Conservation (phyloP, 2,797 vertebrate genomes). For the Glossophaga mutica region DNA sequence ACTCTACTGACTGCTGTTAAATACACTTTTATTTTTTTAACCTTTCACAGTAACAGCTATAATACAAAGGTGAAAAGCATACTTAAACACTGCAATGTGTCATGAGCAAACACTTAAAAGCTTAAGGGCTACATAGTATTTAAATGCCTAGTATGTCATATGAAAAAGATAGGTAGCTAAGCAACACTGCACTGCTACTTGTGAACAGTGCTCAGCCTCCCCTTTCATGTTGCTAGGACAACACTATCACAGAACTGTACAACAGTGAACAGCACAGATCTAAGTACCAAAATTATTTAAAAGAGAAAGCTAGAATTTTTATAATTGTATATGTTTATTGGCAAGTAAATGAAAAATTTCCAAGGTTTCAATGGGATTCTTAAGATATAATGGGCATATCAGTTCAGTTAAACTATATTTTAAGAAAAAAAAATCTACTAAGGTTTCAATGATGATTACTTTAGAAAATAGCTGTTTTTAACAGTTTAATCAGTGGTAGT, state of each 20-base stretch:
- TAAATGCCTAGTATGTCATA: slow-evolving; percentile 75
- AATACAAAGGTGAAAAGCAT: slow-evolving; percentile 62
- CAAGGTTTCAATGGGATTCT: slow-evolving; percentile 75
- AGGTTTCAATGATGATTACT: slow-evolving; percentile 57
- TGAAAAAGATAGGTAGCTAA: slow-evolving; percentile 80
- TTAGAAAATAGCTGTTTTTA: slow-evolving; percentile 55
- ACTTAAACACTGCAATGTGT: slow-evolving; percentile 19
- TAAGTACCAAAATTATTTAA: slow-evolving; percentile 77
- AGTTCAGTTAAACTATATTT: slow-evolving; percentile 69
- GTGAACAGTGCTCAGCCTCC: slow-evolving; percentile 65
- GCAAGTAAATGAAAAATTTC: slow-evolving; percentile 71
- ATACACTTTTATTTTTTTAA: slow-evolving; percentile 44
- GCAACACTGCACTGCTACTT: slow-evolving; percentile 77
- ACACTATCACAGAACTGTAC: slow-evolving; percentile 75
- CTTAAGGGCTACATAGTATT: slow-evolving; percentile 68
- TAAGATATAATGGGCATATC: slow-evolving; percentile 65
- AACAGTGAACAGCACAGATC: slow-evolving; percentile 73
- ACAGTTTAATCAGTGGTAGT: slow-evolving; percentile 23
- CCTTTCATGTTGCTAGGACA: slow-evolving; percentile 61
- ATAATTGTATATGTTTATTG: slow-evolving; percentile 72
- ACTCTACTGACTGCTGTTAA: slow-evolving; percentile 35
- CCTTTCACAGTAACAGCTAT: slow-evolving; percentile 41
- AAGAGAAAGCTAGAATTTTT: slow-evolving; percentile 75
- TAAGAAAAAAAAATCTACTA: slow-evolving; percentile 59
- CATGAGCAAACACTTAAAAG: slow-evolving; percentile 71